A percentile compares a stretch with the other conserved stretches of the same genome.
Evolutionary conservation across 2,797 vertebrate genomes (phyloP).

Genomic region (Pipistrellus kuhlii): DNA sequence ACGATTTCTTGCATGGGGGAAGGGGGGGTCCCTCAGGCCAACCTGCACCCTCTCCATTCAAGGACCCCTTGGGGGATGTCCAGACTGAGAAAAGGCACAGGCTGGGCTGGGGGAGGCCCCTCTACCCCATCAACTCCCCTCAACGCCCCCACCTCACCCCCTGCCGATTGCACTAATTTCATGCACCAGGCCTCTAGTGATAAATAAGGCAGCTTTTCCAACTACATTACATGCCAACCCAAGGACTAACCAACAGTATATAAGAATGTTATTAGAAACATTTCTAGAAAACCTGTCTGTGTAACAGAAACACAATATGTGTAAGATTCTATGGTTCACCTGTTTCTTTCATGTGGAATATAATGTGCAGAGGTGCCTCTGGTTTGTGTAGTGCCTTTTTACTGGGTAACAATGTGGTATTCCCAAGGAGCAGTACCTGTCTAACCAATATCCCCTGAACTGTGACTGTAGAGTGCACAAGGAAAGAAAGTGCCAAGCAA

Average conservation of each 20-base stretch:
- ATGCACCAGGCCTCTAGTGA: not conserved
- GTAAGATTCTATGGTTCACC: constrained; percentile 57
- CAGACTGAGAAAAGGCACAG: no score
- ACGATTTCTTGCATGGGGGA: no score
- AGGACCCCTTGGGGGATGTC: no score
- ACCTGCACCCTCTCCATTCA: no score
- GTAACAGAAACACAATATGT: constrained; percentile 68
- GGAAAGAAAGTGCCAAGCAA: constrained; percentile 94
- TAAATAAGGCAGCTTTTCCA: constrained; percentile 82
- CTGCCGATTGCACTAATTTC: no score
- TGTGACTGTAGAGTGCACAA: constrained; percentile 88
- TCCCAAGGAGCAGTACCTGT: constrained; percentile 23
- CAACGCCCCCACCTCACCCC: accelerated
- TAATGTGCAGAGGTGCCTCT: not conserved
- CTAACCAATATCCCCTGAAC: constrained; percentile 64
- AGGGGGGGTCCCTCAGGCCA: no score
- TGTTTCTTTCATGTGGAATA: constrained; percentile 12
- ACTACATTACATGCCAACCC: constrained; percentile 75
- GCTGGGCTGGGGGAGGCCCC: no score
- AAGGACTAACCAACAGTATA: constrained; percentile 83
- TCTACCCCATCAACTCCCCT: no score
- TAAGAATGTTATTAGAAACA: not conserved
- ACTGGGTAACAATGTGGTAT: constrained; percentile 15
- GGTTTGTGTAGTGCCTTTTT: constrained; percentile 13
- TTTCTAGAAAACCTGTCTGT: constrained; percentile 74